Evolutionary conservation across 1,140 invertebrate genomes (phyloP).

Genomic region (Polypedilum vanderplanki): DNA sequence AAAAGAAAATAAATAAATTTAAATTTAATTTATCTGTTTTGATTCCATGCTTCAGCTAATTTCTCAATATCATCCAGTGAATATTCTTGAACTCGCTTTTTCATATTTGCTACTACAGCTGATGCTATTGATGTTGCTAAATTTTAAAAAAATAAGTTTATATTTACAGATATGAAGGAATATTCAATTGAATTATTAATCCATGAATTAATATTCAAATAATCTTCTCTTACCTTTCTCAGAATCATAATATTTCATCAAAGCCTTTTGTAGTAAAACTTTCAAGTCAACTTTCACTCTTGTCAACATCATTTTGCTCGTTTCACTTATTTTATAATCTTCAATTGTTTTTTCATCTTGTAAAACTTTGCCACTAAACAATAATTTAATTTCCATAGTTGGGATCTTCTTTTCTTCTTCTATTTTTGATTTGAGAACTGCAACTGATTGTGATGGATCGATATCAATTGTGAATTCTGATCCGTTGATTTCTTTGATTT

Average conservation of each 20-base stretch:
- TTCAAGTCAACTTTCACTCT: background rate
- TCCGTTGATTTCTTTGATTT: slow-evolving; percentile 3
- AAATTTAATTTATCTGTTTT: background rate
- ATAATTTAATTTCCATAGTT: background rate
- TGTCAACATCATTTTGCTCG: background rate
- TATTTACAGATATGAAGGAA: background rate
- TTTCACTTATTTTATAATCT: background rate
- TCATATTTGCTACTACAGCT: background rate
- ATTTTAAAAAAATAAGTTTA: background rate
- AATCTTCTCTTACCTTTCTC: background rate
- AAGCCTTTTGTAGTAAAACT: background rate
- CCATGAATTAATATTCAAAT: background rate
- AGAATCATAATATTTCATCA: background rate
- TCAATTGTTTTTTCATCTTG: background rate
- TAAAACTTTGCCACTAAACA: background rate
- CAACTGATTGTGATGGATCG: background rate
- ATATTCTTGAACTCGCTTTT: background rate
- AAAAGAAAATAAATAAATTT: no score
- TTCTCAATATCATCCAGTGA: background rate
- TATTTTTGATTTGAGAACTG: background rate
- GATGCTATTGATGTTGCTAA: background rate
- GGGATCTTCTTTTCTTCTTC: background rate
- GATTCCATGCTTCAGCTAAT: background rate
- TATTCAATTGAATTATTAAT: no score
- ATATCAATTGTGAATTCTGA: background rate